Conservation (phyloP, 2,888 invertebrate species). For the Perithous albicinctus region DNA sequence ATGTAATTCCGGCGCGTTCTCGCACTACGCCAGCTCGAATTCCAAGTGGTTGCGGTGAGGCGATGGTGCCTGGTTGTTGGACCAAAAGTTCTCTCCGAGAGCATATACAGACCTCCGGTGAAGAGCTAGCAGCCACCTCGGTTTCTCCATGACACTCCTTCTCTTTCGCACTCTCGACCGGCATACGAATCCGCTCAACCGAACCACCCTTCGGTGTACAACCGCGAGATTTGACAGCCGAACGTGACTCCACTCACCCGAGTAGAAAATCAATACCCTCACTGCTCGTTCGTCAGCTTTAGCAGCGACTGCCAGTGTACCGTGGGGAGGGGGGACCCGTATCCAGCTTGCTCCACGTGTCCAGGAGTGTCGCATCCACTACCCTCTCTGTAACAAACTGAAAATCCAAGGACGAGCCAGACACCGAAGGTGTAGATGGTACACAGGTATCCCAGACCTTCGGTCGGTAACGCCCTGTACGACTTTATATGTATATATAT, state of each 20-base stretch:
- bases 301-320: slow-evolving; percentile 38
- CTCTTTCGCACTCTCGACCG: slow-evolving; percentile 64
- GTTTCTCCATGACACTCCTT: slow-evolving; percentile 47
- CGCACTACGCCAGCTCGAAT: slow-evolving; percentile 72
- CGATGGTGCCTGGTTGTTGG: slow-evolving; percentile 27
- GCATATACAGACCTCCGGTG: neutral
- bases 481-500: slow-evolving; percentile 9
- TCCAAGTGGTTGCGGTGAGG: slow-evolving; percentile 72
- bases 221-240: slow-evolving; percentile 77
- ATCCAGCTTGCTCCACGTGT: slow-evolving; percentile 9
- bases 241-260: slow-evolving; percentile 74
- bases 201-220: slow-evolving; percentile 62
- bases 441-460: slow-evolving; percentile 9
- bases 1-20: slow-evolving; percentile 80
- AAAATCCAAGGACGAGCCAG: slow-evolving; percentile 11
- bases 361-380: slow-evolving; percentile 25
- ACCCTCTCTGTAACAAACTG: slow-evolving; percentile 8
- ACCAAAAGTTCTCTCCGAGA: slow-evolving; percentile 36
- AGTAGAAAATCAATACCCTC: slow-evolving; percentile 67
- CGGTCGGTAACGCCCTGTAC: neutral
- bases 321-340: slow-evolving; percentile 20
- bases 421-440: slow-evolving; percentile 22
- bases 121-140: slow-evolving; percentile 31
- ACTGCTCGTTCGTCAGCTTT: slow-evolving; percentile 61
- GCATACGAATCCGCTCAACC: slow-evolving; percentile 65